Percentiles rank a stretch among this genome's conserved stretches.
phyloP scores from a whole-genome alignment of 2,113 vertebrate genomes.

The Oncorhynchus nerka region DNA sequence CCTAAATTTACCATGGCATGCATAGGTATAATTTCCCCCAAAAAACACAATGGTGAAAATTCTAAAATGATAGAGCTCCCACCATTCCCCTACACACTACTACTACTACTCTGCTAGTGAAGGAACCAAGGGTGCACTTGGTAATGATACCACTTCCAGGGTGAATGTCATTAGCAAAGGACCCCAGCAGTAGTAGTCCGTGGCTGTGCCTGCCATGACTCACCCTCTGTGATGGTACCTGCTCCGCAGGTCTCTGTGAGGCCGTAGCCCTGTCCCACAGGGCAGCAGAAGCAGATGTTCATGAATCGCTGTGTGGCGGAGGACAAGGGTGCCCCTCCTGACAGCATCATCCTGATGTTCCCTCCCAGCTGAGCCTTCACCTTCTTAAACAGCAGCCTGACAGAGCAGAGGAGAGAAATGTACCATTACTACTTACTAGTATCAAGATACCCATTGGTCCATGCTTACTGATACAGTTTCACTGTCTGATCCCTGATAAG shows the following conservation, averaged over 20 bases:
- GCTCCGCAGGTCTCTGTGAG: constrained; percentile 96
- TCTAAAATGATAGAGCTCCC: background rate
- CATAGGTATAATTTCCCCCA: too few relatives aligned
- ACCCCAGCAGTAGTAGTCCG: background rate
- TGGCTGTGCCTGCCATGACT: background rate
- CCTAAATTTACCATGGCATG: background rate
- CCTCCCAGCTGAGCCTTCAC: constrained; percentile 90
- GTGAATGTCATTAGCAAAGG: background rate
- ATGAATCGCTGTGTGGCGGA: constrained; percentile 93
- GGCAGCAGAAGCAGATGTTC: constrained; percentile 97
- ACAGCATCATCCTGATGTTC: constrained; percentile 90
- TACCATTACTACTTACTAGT: too few relatives aligned
- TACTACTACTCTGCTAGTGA: background rate
- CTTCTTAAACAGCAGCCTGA: constrained; percentile 87
- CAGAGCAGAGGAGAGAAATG: background rate
- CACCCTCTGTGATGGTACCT: constrained; percentile 94
- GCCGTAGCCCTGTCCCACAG: constrained; percentile 92
- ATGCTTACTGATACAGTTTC: background rate
- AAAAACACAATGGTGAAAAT: background rate
- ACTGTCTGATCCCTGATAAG: background rate
- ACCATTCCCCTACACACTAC: background rate
- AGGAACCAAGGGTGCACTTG: background rate
- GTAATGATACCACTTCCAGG: too few relatives aligned
- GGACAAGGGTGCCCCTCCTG: constrained; percentile 91
- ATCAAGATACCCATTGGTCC: too few relatives aligned